phyloP scores from a whole-genome alignment of 1,140 invertebrate genomes.

The Drosophila yakuba region DNA sequence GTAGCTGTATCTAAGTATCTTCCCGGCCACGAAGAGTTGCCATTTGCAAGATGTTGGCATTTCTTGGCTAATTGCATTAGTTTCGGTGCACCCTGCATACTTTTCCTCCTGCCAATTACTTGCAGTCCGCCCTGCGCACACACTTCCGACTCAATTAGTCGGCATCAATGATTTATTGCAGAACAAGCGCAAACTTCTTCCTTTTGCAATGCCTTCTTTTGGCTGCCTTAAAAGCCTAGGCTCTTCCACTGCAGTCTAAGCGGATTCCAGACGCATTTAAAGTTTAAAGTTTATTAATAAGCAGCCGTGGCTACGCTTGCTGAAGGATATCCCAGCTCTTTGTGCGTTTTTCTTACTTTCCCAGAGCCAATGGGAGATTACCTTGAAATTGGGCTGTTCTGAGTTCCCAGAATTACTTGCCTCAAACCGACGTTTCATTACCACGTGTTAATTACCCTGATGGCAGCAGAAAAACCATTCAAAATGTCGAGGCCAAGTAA shows the following conservation, averaged over 20 bases:
- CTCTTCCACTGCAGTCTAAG: slow-evolving; percentile 42
- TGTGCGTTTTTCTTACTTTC: slow-evolving; percentile 5
- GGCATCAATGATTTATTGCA: slow-evolving; percentile 61
- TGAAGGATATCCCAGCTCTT: not conserved
- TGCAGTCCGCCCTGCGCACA: slow-evolving; percentile 18
- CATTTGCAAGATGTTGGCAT: slow-evolving; percentile 21
- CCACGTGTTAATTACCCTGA: slow-evolving; percentile 28
- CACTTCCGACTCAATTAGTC: slow-evolving; percentile 59
- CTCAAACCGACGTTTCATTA: not conserved
- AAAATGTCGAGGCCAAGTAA: not conserved
- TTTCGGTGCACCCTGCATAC: slow-evolving; percentile 40
- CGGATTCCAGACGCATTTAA: slow-evolving; percentile 48
- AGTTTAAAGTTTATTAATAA: slow-evolving; percentile 69
- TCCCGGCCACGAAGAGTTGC: not conserved
- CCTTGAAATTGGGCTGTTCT: not conserved
- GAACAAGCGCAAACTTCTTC: slow-evolving; percentile 1
- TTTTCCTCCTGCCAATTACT: slow-evolving; percentile 52
- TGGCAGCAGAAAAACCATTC: slow-evolving; percentile 15
- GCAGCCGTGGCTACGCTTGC: slow-evolving; percentile 20
- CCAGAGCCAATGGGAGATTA: slow-evolving; percentile 7
- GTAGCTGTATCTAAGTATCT: not conserved
- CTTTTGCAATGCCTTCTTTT: not conserved
- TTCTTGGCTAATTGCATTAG: slow-evolving; percentile 65
- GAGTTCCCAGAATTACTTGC: slow-evolving; percentile 4
- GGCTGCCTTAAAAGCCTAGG: slow-evolving; percentile 6